Evolutionary conservation across 2,113 vertebrate species (phyloP), one percentile per base, ranked within the genome.

Genomic region (Suncus etruscus): DNA sequence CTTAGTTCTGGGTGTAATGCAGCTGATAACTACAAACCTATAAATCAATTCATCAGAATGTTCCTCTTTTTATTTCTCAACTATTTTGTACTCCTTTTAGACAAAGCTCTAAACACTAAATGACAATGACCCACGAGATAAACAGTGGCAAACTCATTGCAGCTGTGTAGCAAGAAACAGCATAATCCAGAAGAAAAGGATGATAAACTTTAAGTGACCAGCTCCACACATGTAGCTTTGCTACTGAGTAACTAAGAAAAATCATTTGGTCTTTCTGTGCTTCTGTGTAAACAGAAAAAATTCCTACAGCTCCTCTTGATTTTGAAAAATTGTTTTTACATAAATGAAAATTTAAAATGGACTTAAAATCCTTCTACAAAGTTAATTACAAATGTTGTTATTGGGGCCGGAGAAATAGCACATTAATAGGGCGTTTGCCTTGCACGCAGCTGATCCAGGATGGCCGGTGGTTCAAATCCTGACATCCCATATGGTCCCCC

Each of bases 31-130:
- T 70, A 77, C 24, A 61, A 27, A 45, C n/a, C 50, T 7, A 29
- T 81, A 72, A 39, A 78, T 66, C 69, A 82, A 0, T 25, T 90
- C 61, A n/a, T 70, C 5, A 47, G 10, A 47, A 47, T 39, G 68
- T 92, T 78, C 51, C 29, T 72, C 12, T 27, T 86, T 73, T 29
- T 87, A 76, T 32, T 39, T 31, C 11, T 66, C 32, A 84, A 66
- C 76, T 89, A 81, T 54, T 90, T 90, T 90, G 74, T 27, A 65
- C 39, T 75, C 14, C 88, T 88, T 86, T 50, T 51, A 79, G 72
- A 82, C 79, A 68, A 14, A 18, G 16, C 51, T 90, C 84, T 78
- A 87, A 90, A 87, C 11, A 75, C 32, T 91, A 93, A 88, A 82
- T 92, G 83, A 81, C 86, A 82, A 82, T 82, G 51, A 58, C 48